Evolutionary conservation across 2,113 vertebrate species (phyloP), one percentile per base, ranked within the genome.

Genomic region (Apodemus sylvaticus): DNA sequence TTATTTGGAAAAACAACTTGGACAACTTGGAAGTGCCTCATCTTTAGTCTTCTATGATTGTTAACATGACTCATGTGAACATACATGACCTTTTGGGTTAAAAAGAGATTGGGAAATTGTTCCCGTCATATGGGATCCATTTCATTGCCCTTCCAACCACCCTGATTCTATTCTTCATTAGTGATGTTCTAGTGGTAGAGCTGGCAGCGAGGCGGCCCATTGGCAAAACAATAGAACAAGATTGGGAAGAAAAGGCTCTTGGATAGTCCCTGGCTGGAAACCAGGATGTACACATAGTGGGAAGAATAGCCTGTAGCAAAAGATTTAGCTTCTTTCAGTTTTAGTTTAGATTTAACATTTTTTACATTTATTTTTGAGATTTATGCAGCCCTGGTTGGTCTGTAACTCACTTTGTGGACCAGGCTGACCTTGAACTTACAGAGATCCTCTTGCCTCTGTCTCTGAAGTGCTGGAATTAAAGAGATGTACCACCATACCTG

Each of bases 81-180:
- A 86, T 31, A 11, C 81, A 66, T 82, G 86, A 89, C 91, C 91
- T 86, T 92, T 71, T 87, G 20, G 71, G 51, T 96, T 58, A 90
- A 88, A 76, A 90, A 81, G 93, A 94, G 77, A 91, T 36, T n/a
- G 70, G 77, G 62, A 92, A 64, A 79, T 60, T 90, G 39, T 90
- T 92, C 16, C 29, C 87, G 19, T 76, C 95, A 90, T 66, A 48
- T 86, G 58, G 77, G 62, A 60, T 90, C 58, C 22, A 34, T 88
- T 53, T 55, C 0, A 64, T 36, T 14, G 81, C 34, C 45, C 34
- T n/a, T 55, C 68, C n/a, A 73, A 29, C 77, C 48, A 62, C 82
- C 86, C 17, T 1, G 58, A 3, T 94, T 90, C 16, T 86, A 45
- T 90, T 90, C 82, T 55, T 71, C 55, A 66, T 90, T 87, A 74